These are phyloP conservation scores for Syrmaticus mikado DNA, from an alignment of 2,113 vertebrate genomes.

Conservation along the genomic window DNA sequence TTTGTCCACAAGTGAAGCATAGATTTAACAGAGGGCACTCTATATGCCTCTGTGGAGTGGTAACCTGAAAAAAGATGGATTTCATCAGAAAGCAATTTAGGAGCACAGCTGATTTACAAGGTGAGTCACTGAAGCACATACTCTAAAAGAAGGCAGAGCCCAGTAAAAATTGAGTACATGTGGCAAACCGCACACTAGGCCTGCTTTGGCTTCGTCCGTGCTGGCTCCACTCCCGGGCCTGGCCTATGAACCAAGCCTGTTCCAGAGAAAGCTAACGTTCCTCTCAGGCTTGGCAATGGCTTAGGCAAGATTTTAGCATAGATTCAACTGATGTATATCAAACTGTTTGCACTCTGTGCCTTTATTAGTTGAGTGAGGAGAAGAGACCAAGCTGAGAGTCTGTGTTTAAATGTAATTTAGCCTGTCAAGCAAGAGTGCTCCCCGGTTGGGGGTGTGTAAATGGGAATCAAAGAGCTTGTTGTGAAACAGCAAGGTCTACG, in stretches of 20 bases:
- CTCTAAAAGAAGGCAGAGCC: slow-evolving; percentile 41
- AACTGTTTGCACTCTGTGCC: slow-evolving; percentile 19
- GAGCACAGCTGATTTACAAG: slow-evolving; percentile 55
- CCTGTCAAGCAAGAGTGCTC: slow-evolving; percentile 30
- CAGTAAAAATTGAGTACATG: slow-evolving; percentile 35
- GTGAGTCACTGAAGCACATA: slow-evolving; percentile 52
- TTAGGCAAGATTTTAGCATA: slow-evolving; percentile 34
- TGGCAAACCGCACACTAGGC: slow-evolving; percentile 49
- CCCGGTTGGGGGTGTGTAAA: not conserved
- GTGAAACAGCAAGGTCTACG: not conserved
- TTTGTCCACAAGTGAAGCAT: not conserved
- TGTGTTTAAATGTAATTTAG: slow-evolving; percentile 57
- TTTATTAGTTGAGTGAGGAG: slow-evolving; percentile 50
- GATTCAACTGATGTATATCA: slow-evolving; percentile 39
- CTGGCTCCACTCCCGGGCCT: not conserved
- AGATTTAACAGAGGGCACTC: not conserved
- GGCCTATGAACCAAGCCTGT: not conserved
- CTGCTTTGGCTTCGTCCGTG: slow-evolving; percentile 25
- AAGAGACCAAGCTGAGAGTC: slow-evolving; percentile 46
- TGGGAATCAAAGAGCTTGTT: not conserved
- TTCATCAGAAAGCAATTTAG: not conserved
- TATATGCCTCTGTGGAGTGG: rapidly evolving
- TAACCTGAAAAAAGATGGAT: not conserved
- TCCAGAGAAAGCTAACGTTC: not conserved
- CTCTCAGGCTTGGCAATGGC: not conserved